A percentile compares a stretch with the other conserved stretches of the same genome.
These are phyloP conservation scores for Drosophila azteca DNA, from an alignment of 1,140 invertebrate genomes.

Conservation along the genomic window DNA sequence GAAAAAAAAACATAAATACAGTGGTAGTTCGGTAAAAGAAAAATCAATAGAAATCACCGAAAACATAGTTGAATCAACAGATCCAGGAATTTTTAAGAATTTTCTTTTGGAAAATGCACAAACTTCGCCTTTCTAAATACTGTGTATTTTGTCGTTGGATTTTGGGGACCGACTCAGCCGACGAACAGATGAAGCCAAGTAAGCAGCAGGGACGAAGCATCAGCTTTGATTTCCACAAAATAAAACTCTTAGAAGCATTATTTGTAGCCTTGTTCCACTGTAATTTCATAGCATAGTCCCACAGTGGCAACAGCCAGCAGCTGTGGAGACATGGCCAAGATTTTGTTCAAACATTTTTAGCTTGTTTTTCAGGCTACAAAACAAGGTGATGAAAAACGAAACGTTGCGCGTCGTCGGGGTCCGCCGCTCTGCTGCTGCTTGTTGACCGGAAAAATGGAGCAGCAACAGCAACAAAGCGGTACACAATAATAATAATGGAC, in stretches of 20 bases:
- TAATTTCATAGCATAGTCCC: constrained; percentile 32
- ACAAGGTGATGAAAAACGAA: constrained; percentile 55
- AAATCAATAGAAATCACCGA: no score
- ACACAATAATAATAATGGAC: constrained; percentile 53
- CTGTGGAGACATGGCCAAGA: constrained; percentile 48
- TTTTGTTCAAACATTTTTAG: constrained; percentile 35
- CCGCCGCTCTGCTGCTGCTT: constrained; percentile 15
- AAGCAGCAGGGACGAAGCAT: no score
- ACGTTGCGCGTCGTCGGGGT: constrained; percentile 14
- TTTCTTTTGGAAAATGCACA: no score
- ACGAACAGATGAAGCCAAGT: no score
- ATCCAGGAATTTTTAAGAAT: no score
- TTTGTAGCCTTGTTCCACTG: no score
- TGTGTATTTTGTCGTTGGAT: no score
- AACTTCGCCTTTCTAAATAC: no score
- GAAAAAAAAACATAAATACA: constrained; percentile 43
- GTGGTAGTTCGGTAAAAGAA: no score
- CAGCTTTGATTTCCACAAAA: constrained; percentile 2
- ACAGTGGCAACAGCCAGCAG: neutral
- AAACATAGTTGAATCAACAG: no score
- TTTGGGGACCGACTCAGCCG: no score
- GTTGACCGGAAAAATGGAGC: constrained; percentile 68
- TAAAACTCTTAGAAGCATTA: no score
- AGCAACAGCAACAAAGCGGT: constrained; percentile 27
- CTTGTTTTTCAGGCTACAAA: constrained; percentile 9